These are phyloP conservation scores for Schrankia costaestrigalis DNA, from an alignment of 2,888 invertebrate species.

Conservation along the genomic window DNA sequence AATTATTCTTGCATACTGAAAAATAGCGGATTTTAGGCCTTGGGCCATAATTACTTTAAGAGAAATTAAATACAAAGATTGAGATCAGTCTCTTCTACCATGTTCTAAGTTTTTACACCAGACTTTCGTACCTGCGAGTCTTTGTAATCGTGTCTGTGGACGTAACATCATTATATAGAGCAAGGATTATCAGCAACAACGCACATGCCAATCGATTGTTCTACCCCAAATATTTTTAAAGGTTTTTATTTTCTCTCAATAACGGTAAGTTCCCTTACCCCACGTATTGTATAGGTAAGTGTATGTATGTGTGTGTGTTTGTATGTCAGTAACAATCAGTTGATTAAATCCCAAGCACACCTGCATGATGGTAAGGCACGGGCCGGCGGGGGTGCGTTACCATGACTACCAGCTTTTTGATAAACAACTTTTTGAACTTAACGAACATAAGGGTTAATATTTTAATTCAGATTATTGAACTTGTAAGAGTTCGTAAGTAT, in stretches of 20 bases:
- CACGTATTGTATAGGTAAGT: conserved; percentile 15
- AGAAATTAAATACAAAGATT: no score
- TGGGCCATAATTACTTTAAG: no score
- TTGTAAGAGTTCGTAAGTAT: conserved; percentile 9
- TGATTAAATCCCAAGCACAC: conserved; percentile 75
- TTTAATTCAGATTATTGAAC: conserved; percentile 7
- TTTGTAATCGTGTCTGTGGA: no score
- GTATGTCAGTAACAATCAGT: conserved; percentile 63
- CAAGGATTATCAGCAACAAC: background rate
- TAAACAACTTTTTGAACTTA: conserved; percentile 59
- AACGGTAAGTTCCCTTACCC: conserved; percentile 31
- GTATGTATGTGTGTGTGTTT: conserved; percentile 25
- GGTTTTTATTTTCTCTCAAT: conserved; percentile 17
- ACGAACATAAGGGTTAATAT: conserved; percentile 34
- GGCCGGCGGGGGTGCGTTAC: conserved; percentile 46
- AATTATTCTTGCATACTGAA: no score
- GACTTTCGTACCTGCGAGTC: no score
- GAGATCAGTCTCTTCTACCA: no score
- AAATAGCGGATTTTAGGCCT: no score
- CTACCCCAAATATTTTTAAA: conserved; percentile 19
- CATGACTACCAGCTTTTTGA: conserved; percentile 51
- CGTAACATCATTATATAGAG: no score
- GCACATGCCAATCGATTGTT: conserved; percentile 16
- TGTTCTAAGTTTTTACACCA: no score
- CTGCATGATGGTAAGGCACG: conserved; percentile 52